Conservation (phyloP, 2,113 vertebrate genomes). For the Cariama cristata region DNA sequence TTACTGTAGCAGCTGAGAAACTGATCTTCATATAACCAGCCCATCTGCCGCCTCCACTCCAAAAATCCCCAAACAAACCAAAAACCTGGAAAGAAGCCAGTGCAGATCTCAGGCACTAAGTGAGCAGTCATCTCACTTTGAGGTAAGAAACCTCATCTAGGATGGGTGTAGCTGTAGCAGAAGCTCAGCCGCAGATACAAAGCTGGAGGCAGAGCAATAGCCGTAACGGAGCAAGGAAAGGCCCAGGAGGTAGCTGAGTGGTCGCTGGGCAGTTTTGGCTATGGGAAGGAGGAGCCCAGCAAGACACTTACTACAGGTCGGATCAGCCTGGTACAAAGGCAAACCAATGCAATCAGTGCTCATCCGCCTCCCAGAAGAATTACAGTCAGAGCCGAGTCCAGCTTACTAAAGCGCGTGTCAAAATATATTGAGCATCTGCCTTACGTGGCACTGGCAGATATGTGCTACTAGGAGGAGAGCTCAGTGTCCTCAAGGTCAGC, state of each 20-base stretch:
- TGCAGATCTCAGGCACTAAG: not conserved
- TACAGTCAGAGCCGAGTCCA: not conserved
- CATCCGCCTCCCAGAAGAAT: not conserved
- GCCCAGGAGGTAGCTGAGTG: too few relatives aligned
- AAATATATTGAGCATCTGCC: not conserved
- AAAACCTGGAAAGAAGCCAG: not conserved
- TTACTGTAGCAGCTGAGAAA: not conserved
- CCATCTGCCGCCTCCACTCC: not conserved
- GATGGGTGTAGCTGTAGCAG: not conserved
- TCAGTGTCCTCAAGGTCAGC: not conserved
- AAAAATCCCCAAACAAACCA: not conserved
- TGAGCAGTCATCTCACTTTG: not conserved
- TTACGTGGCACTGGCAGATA: rapidly evolving
- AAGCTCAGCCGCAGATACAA: not conserved
- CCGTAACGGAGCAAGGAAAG: not conserved
- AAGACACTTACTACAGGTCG: rapidly evolving
- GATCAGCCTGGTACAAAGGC: not conserved
- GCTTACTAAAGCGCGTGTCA: not conserved
- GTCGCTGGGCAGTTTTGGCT: not conserved
- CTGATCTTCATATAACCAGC: not conserved
- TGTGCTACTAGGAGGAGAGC: not conserved
- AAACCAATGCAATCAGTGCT: not conserved
- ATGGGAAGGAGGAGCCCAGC: not conserved
- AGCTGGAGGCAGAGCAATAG: not conserved
- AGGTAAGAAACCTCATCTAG: not conserved